Conservation (phyloP, 2,888 invertebrate species). For the Shargacucullia verbasci region DNA sequence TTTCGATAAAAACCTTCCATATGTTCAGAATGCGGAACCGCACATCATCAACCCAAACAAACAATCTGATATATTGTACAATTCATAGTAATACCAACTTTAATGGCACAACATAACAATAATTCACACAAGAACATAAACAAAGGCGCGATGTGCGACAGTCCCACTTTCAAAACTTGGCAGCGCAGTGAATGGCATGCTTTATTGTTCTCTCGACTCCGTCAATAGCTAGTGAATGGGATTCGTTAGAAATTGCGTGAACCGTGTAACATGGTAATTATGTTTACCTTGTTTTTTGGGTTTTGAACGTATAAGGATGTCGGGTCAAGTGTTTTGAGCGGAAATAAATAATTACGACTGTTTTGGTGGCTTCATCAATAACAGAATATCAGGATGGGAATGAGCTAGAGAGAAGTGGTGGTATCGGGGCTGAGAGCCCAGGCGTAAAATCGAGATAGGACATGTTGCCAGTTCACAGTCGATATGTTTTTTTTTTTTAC, state of each 20-base stretch:
- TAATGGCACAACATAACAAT: conserved; percentile 54
- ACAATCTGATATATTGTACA: conserved; percentile 15
- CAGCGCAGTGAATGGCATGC: conserved; percentile 46
- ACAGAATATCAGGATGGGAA: too few species aligned
- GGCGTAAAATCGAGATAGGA: too few species aligned
- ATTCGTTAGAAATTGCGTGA: conserved; percentile 43
- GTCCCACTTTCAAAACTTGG: conserved; percentile 50
- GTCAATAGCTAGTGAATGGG: conserved; percentile 52
- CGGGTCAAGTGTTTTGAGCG: too few species aligned
- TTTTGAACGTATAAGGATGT: too few species aligned
- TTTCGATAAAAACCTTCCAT: neutral
- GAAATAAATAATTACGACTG: too few species aligned
- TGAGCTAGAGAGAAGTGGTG: too few species aligned
- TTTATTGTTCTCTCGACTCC: conserved; percentile 52
- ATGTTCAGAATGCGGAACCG: conserved; percentile 6
- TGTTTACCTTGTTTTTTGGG: too few species aligned
- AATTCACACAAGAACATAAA: conserved; percentile 52
- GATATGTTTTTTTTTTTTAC: too few species aligned
- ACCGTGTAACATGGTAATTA: conserved; percentile 32
- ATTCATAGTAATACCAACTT: conserved; percentile 41
- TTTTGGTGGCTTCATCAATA: too few species aligned
- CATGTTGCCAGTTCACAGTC: too few species aligned
- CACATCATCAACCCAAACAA: conserved; percentile 14
- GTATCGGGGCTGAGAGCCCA: too few species aligned
- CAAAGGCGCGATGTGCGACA: conserved; percentile 52